Percentiles rank a stretch among this genome's conserved stretches.
These are phyloP conservation scores for Tachyglossus aculeatus DNA, from an alignment of 2,797 vertebrate species.

Conservation along the genomic window DNA sequence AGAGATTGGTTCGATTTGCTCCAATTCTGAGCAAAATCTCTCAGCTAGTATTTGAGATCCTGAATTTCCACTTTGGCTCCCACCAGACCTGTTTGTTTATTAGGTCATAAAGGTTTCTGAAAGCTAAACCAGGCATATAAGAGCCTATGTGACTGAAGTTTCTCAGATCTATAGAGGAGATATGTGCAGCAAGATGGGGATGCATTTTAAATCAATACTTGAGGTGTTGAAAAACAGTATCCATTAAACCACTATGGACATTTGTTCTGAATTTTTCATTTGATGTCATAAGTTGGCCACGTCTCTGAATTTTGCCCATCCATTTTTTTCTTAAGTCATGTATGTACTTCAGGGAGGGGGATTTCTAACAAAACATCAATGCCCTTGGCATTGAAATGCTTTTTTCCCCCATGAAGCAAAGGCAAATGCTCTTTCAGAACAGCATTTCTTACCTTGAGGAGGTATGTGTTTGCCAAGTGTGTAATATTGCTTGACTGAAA, in stretches of 20 bases:
- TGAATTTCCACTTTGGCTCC: conserved; percentile 42
- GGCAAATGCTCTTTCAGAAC: too few relatives aligned
- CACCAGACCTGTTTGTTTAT: conserved; percentile 33
- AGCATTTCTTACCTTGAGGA: too few relatives aligned
- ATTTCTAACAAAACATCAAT: conserved; percentile 13
- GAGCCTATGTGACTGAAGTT: conserved; percentile 40
- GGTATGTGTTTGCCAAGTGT: too few relatives aligned
- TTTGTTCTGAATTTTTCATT: conserved; percentile 39
- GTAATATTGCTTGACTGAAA: too few relatives aligned
- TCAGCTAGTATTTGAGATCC: too few relatives aligned
- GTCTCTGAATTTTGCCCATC: conserved; percentile 34
- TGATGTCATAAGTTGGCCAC: conserved; percentile 34
- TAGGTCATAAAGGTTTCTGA: conserved; percentile 46
- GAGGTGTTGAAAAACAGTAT: conserved; percentile 38
- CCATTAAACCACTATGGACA: conserved; percentile 31
- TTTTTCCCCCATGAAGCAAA: too few relatives aligned
- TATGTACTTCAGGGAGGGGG: conserved; percentile 10
- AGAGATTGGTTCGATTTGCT: conserved; percentile 3
- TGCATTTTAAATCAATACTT: conserved; percentile 56
- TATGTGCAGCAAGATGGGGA: conserved; percentile 26
- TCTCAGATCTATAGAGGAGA: conserved; percentile 33
- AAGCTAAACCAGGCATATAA: conserved; percentile 43
- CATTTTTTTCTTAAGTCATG: background rate
- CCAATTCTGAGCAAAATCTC: conserved; percentile 28
- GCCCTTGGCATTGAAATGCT: background rate